phyloP scores from a whole-genome alignment of 2,888 invertebrate genomes.

The Byasa hedistus region DNA sequence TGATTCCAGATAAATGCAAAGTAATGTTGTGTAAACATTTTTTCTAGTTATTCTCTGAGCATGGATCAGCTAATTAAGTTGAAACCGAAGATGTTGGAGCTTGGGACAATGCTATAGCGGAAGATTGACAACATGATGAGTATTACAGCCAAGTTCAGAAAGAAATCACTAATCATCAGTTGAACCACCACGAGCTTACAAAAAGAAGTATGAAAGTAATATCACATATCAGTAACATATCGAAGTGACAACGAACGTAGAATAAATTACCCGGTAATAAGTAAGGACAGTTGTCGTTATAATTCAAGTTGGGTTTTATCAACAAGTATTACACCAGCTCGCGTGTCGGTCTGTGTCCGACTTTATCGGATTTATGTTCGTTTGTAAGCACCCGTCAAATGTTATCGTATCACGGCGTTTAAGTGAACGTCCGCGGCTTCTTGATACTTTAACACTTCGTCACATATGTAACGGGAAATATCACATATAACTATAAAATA shows the following conservation, averaged over 20 bases:
- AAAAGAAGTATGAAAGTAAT: not conserved
- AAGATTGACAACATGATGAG: too few species aligned
- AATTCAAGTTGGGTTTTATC: constrained; percentile 61
- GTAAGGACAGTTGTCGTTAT: constrained; percentile 58
- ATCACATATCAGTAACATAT: constrained; percentile 3
- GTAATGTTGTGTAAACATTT: too few species aligned
- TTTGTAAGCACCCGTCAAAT: constrained; percentile 47
- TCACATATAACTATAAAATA: not conserved
- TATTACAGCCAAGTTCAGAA: too few species aligned
- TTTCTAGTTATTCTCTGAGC: too few species aligned
- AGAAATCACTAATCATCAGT: too few species aligned
- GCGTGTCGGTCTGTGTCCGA: constrained; percentile 50
- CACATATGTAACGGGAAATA: too few species aligned
- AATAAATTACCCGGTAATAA: constrained; percentile 62
- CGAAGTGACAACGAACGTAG: constrained; percentile 1
- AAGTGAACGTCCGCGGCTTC: constrained; percentile 65
- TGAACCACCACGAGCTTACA: not conserved
- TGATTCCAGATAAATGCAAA: too few species aligned
- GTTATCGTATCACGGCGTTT: constrained; percentile 52
- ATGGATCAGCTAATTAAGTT: too few species aligned
- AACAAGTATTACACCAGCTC: constrained; percentile 54
- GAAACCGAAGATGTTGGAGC: too few species aligned
- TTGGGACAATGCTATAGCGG: too few species aligned
- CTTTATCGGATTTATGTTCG: constrained; percentile 63
- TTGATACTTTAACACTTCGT: constrained; percentile 31